A percentile compares a stretch with the other conserved stretches of the same genome.
These are phyloP conservation scores for Meloidogyne floridensis DNA, from an alignment of 1,140 invertebrate species.

Conservation along the genomic window DNA sequence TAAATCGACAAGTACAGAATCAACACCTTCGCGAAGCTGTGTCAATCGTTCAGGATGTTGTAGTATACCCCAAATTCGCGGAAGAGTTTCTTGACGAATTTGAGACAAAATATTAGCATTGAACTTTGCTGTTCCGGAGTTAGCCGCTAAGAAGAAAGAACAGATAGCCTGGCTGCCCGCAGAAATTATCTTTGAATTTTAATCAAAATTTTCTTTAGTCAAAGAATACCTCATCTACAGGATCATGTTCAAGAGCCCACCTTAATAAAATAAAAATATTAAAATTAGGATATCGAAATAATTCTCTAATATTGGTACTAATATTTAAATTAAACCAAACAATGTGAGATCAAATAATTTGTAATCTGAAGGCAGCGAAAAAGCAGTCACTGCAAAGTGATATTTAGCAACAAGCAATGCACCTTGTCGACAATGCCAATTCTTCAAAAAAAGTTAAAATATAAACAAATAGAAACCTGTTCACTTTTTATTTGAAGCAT, in stretches of 20 bases:
- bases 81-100: not conserved
- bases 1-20: slow-evolving; percentile 49
- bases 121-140: not conserved
- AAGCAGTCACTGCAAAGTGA: slow-evolving; percentile 32
- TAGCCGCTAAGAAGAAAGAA: slow-evolving; percentile 38
- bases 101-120: not conserved
- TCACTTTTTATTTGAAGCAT: slow-evolving; percentile 32
- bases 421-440: slow-evolving; percentile 53
- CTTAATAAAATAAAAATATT: not conserved
- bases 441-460: slow-evolving; percentile 26
- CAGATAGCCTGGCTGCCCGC: slow-evolving; percentile 37
- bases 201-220: not conserved
- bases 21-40: slow-evolving; percentile 49
- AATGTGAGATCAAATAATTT: slow-evolving; percentile 13
- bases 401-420: slow-evolving; percentile 48
- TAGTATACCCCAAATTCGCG: not conserved
- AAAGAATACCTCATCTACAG: slow-evolving; percentile 44
- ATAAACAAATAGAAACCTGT: slow-evolving; percentile 16
- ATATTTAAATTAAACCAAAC: not conserved
- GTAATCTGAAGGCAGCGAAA: slow-evolving; percentile 4
- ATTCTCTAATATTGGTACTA: too few species aligned
- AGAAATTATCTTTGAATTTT: slow-evolving; percentile 26
- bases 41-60: slow-evolving; percentile 5
- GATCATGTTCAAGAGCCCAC: slow-evolving; percentile 20
- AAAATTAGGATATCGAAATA: too few species aligned